Percentiles rank a stretch among this genome's conserved stretches.
phyloP scores from a whole-genome alignment of 2,888 invertebrate genomes.

The Petrophora chlorosata region DNA sequence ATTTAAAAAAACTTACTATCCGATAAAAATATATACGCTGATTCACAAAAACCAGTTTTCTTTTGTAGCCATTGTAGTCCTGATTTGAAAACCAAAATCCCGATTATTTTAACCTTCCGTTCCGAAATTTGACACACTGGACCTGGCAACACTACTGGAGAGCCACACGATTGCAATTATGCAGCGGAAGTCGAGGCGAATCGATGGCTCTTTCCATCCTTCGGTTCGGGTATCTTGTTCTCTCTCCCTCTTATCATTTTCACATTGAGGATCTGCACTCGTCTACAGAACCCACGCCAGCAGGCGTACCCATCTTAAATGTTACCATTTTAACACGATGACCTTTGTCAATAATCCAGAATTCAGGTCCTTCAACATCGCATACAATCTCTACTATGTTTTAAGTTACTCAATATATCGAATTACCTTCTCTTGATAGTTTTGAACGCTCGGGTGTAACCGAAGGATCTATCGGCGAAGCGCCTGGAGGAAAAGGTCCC shows the following conservation, averaged over 20 bases:
- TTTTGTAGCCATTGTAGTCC: too few species aligned
- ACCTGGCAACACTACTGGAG: too few species aligned
- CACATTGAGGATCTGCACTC: conserved; percentile 1
- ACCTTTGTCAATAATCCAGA: conserved; percentile 3
- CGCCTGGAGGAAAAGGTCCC: conserved; percentile 70
- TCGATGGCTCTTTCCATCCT: neutral
- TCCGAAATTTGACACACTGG: too few species aligned
- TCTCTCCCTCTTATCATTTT: neutral
- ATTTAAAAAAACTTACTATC: too few species aligned
- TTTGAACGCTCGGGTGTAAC: conserved; percentile 74
- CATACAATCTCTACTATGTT: conserved; percentile 28
- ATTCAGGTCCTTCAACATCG: neutral
- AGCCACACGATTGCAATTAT: neutral
- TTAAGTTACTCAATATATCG: conserved; percentile 52
- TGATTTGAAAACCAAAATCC: too few species aligned
- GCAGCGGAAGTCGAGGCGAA: neutral
- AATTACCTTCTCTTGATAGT: conserved; percentile 81
- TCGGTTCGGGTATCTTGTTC: too few species aligned
- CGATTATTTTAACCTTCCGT: too few species aligned
- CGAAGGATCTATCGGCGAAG: conserved; percentile 69
- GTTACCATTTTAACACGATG: neutral
- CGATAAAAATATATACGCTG: too few species aligned
- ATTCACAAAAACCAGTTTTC: too few species aligned
- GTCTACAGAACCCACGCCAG: conserved; percentile 9
- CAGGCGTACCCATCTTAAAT: neutral